Percentiles rank a stretch among this genome's conserved stretches.
Evolutionary conservation across 2,113 vertebrate genomes (phyloP).

Genomic region (Petroica traversi): DNA sequence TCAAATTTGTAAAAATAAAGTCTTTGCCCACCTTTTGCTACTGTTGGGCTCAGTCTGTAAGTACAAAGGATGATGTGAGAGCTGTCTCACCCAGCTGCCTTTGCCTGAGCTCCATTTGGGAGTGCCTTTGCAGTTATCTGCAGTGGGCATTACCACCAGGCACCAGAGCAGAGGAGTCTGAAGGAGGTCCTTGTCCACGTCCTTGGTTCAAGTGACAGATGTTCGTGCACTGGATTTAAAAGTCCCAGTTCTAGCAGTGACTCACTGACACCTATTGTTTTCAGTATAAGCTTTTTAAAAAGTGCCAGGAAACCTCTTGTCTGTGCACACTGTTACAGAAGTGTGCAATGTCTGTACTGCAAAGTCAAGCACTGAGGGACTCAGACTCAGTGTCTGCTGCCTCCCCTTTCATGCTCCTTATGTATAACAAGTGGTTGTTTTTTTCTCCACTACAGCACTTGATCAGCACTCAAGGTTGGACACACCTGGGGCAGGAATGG

Average conservation of each 20-base stretch:
- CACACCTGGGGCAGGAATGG: not conserved
- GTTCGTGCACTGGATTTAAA: not conserved
- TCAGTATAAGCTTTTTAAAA: not conserved
- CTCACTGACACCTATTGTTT: not conserved
- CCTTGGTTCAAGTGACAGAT: not conserved
- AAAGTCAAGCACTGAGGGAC: not conserved
- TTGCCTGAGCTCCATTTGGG: not conserved
- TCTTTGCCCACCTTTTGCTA: not conserved
- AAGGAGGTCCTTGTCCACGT: not conserved
- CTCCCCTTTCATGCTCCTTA: not conserved
- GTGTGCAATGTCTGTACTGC: not conserved
- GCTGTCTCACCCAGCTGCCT: not conserved
- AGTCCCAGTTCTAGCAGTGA: not conserved
- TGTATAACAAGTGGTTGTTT: not conserved
- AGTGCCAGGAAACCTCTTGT: not conserved
- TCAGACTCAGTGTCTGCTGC: not conserved
- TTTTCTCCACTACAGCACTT: not conserved
- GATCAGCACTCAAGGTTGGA: not conserved
- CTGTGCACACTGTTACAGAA: not conserved
- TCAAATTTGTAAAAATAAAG: not conserved
- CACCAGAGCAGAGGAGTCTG: not conserved
- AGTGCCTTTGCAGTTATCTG: not conserved
- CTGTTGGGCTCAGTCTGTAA: not conserved
- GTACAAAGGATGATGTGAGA: not conserved
- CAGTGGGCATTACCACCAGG: not conserved